Conservation (phyloP, 2,113 vertebrate genomes). For the zebrafish (Danio rerio) region GRCz12tu NC_133199.1:28102001-28102500, state of each 20-base stretch:
- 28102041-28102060: slow-evolving; percentile 2
- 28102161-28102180: slow-evolving; percentile 15
- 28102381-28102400: slow-evolving; percentile 35
- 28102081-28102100: slow-evolving; percentile 47
- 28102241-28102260: neutral
- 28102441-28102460: slow-evolving; percentile 22
- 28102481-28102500: slow-evolving; percentile 28
- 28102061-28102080: slow-evolving; percentile 42
- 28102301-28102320: slow-evolving; percentile 31
- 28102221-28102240: neutral
- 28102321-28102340: slow-evolving; percentile 42
- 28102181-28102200: slow-evolving; percentile 29
- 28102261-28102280: neutral
- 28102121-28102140: slow-evolving; percentile 45
- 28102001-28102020: no score
- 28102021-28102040: no score
- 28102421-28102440: slow-evolving; percentile 23
- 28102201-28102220: neutral
- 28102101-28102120: slow-evolving; percentile 49
- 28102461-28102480: slow-evolving; percentile 46
- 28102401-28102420: slow-evolving; percentile 4
- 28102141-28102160: slow-evolving; percentile 32
- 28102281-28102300: slow-evolving; percentile 9
- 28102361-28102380: slow-evolving; percentile 20
- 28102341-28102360: slow-evolving; percentile 48